Evolutionary conservation across 1,140 invertebrate species (phyloP).

Genomic region (Zaprionus vittiger): DNA sequence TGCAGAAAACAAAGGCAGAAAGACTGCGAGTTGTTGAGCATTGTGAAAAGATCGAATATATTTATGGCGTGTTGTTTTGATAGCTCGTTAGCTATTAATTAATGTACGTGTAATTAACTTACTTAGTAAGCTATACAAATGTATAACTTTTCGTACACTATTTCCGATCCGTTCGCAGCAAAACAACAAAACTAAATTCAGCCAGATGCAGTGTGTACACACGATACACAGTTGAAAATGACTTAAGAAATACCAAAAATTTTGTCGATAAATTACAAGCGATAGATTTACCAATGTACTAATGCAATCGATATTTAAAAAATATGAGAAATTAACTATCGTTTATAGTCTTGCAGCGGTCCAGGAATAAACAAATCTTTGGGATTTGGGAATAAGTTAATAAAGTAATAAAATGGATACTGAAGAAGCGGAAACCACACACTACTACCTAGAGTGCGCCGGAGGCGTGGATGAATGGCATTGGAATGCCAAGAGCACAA

Average conservation of each 20-base stretch:
- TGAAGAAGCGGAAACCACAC: slow-evolving; percentile 42
- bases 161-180: slow-evolving; percentile 19
- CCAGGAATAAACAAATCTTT: slow-evolving; percentile 4
- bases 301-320: slow-evolving; percentile 2
- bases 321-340: not conserved
- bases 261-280: slow-evolving; percentile 2
- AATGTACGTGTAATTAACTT: slow-evolving; percentile 17
- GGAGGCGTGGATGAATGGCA: slow-evolving; percentile 48
- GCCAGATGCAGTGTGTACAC: slow-evolving; percentile 37
- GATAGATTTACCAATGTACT: not conserved
- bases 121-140: slow-evolving; percentile 27
- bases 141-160: slow-evolving; percentile 27
- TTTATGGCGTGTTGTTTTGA: not conserved
- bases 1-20: slow-evolving; percentile 14
- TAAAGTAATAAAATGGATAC: slow-evolving; percentile 28
- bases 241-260: slow-evolving; percentile 12
- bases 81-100: not conserved
- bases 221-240: not conserved
- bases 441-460: slow-evolving; percentile 45
- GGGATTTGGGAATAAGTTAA: not conserved
- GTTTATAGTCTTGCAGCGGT: not conserved
- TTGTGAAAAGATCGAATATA: not conserved
- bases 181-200: slow-evolving; percentile 40
- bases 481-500: slow-evolving; percentile 51
- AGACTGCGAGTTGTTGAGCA: too few relatives aligned